A percentile compares a stretch with the other conserved stretches of the same genome.
These are phyloP conservation scores for Henicopernis longicauda DNA, from an alignment of 2,113 vertebrate species.

Conservation along the genomic window DNA sequence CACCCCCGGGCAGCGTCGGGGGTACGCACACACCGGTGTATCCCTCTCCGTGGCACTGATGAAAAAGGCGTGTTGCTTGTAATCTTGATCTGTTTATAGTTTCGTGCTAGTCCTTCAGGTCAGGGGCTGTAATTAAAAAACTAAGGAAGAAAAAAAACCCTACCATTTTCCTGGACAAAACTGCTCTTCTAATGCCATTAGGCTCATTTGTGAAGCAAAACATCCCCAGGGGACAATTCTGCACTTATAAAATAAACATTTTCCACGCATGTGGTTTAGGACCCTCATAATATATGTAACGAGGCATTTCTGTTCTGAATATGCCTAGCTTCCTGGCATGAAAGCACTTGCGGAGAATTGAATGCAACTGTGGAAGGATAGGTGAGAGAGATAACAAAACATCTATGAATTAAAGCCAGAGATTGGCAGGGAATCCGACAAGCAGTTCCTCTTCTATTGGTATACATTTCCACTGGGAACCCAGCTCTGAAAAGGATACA, in stretches of 20 bases:
- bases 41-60: not conserved
- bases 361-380: not conserved
- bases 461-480: not conserved
- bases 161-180: conserved; percentile 24
- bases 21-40: accelerated
- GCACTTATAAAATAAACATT: conserved; percentile 59
- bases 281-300: conserved; percentile 50
- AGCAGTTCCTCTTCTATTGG: not conserved
- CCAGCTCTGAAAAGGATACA: not conserved
- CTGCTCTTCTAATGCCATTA: conserved; percentile 42
- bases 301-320: not conserved
- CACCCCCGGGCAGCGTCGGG: not conserved
- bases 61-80: not conserved
- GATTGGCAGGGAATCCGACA: not conserved
- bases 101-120: not conserved
- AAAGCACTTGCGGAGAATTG: not conserved
- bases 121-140: conserved; percentile 39
- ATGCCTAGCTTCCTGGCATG: not conserved
- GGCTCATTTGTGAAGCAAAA: conserved; percentile 49
- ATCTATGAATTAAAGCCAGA: not conserved
- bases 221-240: conserved; percentile 47
- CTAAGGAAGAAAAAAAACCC: not conserved
- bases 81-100: not conserved
- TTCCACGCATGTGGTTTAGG: conserved; percentile 23
- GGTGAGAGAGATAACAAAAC: not conserved